Evolutionary conservation across 2,113 vertebrate genomes (phyloP).

Genomic region (Tautogolabrus adspersus): DNA sequence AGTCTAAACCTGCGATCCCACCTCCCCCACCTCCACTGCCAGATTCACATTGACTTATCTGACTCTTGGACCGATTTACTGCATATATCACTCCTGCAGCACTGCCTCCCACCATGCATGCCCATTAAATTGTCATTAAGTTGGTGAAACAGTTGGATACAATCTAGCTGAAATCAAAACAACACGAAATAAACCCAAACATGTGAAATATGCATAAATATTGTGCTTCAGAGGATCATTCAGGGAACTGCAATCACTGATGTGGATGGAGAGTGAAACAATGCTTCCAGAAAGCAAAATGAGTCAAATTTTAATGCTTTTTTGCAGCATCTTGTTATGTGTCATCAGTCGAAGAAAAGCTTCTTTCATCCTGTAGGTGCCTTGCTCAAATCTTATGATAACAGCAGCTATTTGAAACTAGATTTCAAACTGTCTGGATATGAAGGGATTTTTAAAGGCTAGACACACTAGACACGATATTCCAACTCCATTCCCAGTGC

Average conservation of each 20-base stretch:
- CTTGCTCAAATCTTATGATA: background rate
- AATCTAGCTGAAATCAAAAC: slow-evolving; percentile 42
- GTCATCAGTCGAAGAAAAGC: background rate
- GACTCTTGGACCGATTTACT: slow-evolving; percentile 55
- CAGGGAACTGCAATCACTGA: background rate
- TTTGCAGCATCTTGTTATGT: background rate
- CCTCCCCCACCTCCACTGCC: slow-evolving; percentile 29
- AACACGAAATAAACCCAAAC: slow-evolving; percentile 19
- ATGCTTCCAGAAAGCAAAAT: background rate
- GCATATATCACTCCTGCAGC: slow-evolving; percentile 58
- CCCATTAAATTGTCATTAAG: slow-evolving; percentile 63
- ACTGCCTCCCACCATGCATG: slow-evolving; percentile 35
- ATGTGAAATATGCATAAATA: slow-evolving; percentile 8
- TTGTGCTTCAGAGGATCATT: slow-evolving; percentile 1
- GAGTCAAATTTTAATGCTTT: background rate
- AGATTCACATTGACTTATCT: slow-evolving; percentile 51
- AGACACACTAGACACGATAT: background rate
- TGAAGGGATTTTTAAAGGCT: background rate
- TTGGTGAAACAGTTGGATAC: slow-evolving; percentile 43
- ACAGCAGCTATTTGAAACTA: background rate
- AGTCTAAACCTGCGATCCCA: slow-evolving; percentile 32
- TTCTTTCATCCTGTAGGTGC: background rate
- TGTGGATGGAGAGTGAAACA: background rate
- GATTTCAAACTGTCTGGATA: background rate
- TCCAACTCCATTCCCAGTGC: background rate